Base-by-base conservation (phyloP, 2,113 vertebrate species). In the Menidia beryllina region DNA sequence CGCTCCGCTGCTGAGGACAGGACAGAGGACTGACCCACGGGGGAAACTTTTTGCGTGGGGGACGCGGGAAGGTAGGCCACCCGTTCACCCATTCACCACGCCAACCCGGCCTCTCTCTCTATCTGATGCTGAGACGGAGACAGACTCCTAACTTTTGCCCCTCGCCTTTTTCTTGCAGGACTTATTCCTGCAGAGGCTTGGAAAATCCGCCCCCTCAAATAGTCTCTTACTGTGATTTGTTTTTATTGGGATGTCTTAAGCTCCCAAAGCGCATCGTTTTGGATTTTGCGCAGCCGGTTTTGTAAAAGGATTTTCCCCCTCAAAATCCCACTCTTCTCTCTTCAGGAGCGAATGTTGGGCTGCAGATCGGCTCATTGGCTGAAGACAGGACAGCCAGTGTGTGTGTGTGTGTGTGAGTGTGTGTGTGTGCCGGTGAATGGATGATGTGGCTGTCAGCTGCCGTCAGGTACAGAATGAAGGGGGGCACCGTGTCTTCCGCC, bases 381-480 rank as follows among this genome's bases (percentile, higher is more conserved):
- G 51, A 57, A 82, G 75, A 49, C 71, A 79, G 54, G 72, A 49
- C 56, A 51, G 64, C 48, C 17, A 8, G 55, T 52, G 53, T 55
- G 52, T 36, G 54, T 25, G 61, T 23, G 19, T 41, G 26, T 20
- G 63, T 43, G 52, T 41, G 51, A 14, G 53, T 34, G 30, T 24
- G 52, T 27, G 53, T 65, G 54, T 43, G 20, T 64, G 53, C 26
- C 50, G 48, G 67, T 49, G 65, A 61, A 19, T 27, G 61, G 66
- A 72, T 88, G 84, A 86, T 86, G 88, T 89, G 88, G 84, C 84
- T 64, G 81, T 73, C 78, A 78, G 69, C 77, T 67, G 65, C 69
- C 79, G 74, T 77, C 61, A 84, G 79, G 76, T 78, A 81, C 58
- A 56, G 23, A 21, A 68, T 71, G 57, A 75, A 77, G 68, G 30